A percentile compares a stretch with the other conserved stretches of the same genome.
Conservation (phyloP, 2,797 vertebrate species). For the Oreochromis mossambicus region DNA sequence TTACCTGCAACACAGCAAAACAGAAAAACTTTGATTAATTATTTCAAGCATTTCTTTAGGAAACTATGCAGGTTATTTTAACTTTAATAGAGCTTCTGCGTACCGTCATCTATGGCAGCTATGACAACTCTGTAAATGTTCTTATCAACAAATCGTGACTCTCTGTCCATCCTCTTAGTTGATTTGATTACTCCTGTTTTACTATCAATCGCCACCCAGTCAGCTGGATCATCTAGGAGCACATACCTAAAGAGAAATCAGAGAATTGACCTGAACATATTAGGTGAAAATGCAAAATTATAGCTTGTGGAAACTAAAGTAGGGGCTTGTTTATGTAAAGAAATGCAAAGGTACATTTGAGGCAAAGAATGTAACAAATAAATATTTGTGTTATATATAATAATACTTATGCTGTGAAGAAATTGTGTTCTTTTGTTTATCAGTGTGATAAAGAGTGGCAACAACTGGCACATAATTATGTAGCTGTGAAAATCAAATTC, state of each 20-base stretch:
- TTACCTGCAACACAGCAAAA: constrained; percentile 43
- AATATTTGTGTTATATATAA: too few relatives aligned
- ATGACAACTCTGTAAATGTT: constrained; percentile 70
- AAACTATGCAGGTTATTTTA: not conserved
- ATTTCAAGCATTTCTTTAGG: not conserved
- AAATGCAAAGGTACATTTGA: too few relatives aligned
- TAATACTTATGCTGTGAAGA: too few relatives aligned
- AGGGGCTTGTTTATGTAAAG: too few relatives aligned
- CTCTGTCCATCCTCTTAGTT: constrained; percentile 73
- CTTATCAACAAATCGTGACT: constrained; percentile 72
- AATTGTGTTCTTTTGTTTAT: too few relatives aligned
- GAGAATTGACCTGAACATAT: not conserved
- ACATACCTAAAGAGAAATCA: constrained; percentile 60
- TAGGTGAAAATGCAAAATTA: not conserved
- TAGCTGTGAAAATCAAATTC: too few relatives aligned
- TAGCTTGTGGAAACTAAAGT: not conserved
- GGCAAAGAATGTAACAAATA: too few relatives aligned
- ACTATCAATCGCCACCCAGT: constrained; percentile 74
- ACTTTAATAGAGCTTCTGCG: not conserved
- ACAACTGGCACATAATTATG: too few relatives aligned
- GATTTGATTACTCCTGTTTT: constrained; percentile 75
- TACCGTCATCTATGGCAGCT: constrained; percentile 77
- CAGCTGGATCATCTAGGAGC: constrained; percentile 67
- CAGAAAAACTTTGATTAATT: too few relatives aligned
- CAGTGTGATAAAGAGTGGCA: too few relatives aligned